phyloP scores from a whole-genome alignment of 2,888 invertebrate genomes.

The Aspidiotus destructor region DNA sequence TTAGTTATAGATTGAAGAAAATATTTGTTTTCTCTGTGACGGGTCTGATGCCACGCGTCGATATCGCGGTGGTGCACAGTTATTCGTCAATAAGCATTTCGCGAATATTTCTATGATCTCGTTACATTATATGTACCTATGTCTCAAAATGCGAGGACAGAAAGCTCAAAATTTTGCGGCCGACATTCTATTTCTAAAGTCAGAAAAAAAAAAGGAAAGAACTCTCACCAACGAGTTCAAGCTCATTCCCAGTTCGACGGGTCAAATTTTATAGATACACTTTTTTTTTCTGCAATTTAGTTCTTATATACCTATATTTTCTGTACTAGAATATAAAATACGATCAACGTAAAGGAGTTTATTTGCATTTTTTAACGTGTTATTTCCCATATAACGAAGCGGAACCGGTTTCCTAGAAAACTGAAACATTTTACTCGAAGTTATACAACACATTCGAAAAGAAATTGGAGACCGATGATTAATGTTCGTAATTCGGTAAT shows the following conservation, averaged over 20 bases:
- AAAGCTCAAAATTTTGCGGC: too few relatives aligned
- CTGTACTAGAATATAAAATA: not conserved
- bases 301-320: not conserved
- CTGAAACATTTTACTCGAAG: slow-evolving; percentile 2
- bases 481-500: slow-evolving; percentile 1
- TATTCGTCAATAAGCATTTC: not conserved
- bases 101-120: not conserved
- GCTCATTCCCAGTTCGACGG: slow-evolving; percentile 2
- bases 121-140: not conserved
- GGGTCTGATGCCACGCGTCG: too few relatives aligned
- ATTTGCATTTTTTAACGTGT: not conserved
- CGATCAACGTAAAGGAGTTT: not conserved
- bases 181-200: too few relatives aligned
- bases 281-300: not conserved
- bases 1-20: too few relatives aligned
- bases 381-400: not conserved
- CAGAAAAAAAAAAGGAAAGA: too few relatives aligned
- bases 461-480: not conserved
- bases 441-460: not conserved
- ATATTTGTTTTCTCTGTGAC: too few relatives aligned
- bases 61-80: too few relatives aligned
- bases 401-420: not conserved
- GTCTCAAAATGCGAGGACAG: too few relatives aligned
- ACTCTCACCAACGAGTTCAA: slow-evolving; percentile 1
- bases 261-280: not conserved